Evolutionary conservation across 2,797 vertebrate species (phyloP).

Genomic region (Echiichthys vipera): DNA sequence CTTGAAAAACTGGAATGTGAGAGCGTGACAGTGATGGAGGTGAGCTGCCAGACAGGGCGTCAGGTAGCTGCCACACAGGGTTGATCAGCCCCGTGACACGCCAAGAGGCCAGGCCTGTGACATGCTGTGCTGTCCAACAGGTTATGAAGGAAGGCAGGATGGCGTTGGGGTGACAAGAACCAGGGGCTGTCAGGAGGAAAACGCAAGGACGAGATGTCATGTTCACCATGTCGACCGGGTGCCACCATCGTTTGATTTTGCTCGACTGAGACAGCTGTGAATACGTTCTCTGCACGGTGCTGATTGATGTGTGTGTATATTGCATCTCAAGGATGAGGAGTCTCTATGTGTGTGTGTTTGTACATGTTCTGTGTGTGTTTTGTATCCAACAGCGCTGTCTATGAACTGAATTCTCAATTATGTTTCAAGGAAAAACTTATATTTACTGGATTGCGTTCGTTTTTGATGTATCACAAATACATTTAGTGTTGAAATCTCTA

Average conservation of each 20-base stretch:
- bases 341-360: not conserved
- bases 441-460: too few relatives aligned
- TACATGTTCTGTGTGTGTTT: conserved; percentile 13
- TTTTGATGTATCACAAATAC: too few relatives aligned
- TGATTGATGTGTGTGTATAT: conserved; percentile 46
- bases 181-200: conserved; percentile 74
- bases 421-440: too few relatives aligned
- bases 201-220: conserved; percentile 61
- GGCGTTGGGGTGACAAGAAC: conserved; percentile 73
- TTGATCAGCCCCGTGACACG: conserved; percentile 69
- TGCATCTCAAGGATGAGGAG: conserved; percentile 14
- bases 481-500: too few relatives aligned
- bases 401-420: too few relatives aligned
- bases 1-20: conserved; percentile 73
- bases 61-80: conserved; percentile 76
- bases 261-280: conserved; percentile 56
- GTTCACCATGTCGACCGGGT: conserved; percentile 47
- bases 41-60: conserved; percentile 73
- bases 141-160: conserved; percentile 71
- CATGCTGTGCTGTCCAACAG: conserved; percentile 67
- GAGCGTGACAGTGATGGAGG: conserved; percentile 79
- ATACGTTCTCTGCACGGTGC: conserved; percentile 24
- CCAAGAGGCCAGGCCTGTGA: conserved; percentile 62
- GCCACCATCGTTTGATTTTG: conserved; percentile 69
- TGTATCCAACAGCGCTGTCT: too few relatives aligned